Evolutionary conservation across 92 coral and sea anemone genomes (phyloP), one percentile per base, ranked within the genome.

Genomic region (Phenganax marumi): DNA sequence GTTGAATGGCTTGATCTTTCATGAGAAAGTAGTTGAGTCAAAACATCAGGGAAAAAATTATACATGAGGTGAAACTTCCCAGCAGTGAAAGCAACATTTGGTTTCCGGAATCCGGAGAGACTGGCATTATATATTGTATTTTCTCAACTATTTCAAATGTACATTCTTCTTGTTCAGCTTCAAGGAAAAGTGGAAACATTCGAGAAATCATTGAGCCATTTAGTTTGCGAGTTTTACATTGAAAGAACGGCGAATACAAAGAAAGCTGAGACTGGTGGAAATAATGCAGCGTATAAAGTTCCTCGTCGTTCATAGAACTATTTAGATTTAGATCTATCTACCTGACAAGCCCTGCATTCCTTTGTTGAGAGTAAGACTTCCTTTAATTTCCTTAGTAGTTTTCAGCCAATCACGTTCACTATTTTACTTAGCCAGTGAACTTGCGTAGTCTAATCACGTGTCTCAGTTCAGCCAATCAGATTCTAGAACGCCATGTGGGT

Each of bases 1-100:
- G 58, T 65, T 95, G 23, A 95, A 95, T 54, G 98, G 98, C 48
- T 86, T 95, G 92, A 95, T 95, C 25, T 97, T 95, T 54, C 98
- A 95, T 82, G 98, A 95, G 71, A 95, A 92, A 81, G 87, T 95
- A 10, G 91, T 95, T 0, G 98, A 95, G 68, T 87, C 91, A 26
- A 90, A 95, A 65, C 93, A 80, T 8, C 97, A 95, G 78, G 78
- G 85, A 87, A 75, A 92, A 90, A 80, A 68, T 70, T 66, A 81
- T 95, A 13, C 74, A 85, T 22, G 97, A 92, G 97, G 98, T 92
- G 79, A 23, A 23, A 19, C 14, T 6, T 14, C 43, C 43, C 43
- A 33, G 43, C 5, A 21, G 3, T 13, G 3, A 39, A 13, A 68
- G 8, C 33, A 68, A 16, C 26, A 13, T 21, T 14, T 39, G 17